Conservation (phyloP, 2,888 invertebrate species). For the Mermis nigrescens region DNA sequence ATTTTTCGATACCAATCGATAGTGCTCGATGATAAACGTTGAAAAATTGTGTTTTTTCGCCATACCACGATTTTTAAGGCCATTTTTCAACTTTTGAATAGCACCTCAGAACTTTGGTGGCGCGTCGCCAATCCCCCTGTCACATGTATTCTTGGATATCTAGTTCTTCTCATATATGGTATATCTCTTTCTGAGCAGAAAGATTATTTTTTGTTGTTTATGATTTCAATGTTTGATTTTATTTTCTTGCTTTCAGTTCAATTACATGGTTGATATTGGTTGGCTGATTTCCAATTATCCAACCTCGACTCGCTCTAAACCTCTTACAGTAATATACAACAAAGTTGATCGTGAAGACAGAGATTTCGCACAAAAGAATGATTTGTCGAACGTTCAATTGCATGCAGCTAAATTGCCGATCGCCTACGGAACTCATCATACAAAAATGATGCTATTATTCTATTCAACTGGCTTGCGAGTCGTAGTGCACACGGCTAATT, state of each 20-base stretch:
- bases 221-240: too few relatives aligned
- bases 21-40: too few relatives aligned
- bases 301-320: background rate
- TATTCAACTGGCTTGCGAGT: slow-evolving; percentile 61
- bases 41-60: too few relatives aligned
- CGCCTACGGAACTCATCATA: slow-evolving; percentile 67
- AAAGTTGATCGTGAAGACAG: background rate
- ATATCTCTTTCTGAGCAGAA: too few relatives aligned
- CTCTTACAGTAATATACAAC: background rate
- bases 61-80: too few relatives aligned
- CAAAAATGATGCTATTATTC: slow-evolving; percentile 62
- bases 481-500: slow-evolving; percentile 73
- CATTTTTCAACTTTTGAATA: too few relatives aligned
- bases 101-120: too few relatives aligned
- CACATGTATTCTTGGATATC: too few relatives aligned
- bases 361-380: background rate
- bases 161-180: too few relatives aligned
- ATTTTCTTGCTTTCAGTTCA: slow-evolving; percentile 14
- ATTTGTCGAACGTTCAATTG: slow-evolving; percentile 39
- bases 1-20: too few relatives aligned
- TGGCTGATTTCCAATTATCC: slow-evolving; percentile 12
- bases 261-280: slow-evolving; percentile 10
- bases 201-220: too few relatives aligned
- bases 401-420: slow-evolving; percentile 52
- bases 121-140: too few relatives aligned